Evolutionary conservation across 2,113 vertebrate genomes (phyloP), one percentile per base, ranked within the genome.

Genomic region (Propithecus coquereli): DNA sequence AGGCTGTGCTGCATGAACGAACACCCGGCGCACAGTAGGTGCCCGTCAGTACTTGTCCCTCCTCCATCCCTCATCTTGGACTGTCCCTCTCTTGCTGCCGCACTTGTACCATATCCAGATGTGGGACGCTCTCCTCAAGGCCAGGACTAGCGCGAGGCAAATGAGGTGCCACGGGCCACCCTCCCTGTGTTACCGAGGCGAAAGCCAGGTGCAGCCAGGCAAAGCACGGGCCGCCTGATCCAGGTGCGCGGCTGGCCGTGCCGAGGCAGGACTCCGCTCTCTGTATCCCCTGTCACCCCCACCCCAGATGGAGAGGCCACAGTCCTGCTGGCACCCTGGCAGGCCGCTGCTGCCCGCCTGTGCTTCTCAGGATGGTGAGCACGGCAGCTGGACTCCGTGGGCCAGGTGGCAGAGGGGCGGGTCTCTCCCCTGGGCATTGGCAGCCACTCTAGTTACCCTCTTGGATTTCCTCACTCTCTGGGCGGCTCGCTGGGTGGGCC

Each of bases 391-490:
- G 98, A 97, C 97, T 97, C 95, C 94, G 0, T 0, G 79, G 97
- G 91, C 98, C 98, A 98, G 95, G 98, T 43, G 98, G 98, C 22
- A 93, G 94, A 84, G 95, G 97, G 96, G 92, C 81, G 0, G 17
- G 16, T 13, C 89, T 95, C 79, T 98, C 94, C 74, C 76, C 9
- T 11, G 25, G 97, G 98, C 96, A 97, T 96, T 95, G 74, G 96
- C 97, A 97, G 97, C 94, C 6, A 0, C 94, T 98, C 95, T 92
- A 88, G 83, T 94, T 94, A 93, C 97, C 74, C 96, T 98, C 89
- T 98, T 98, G 96, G 79, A 82, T 99, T 98, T 98, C 98, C 94
- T 93, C 27, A 43, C 3, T 45, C 79, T 2, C 37, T n/a, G 11
- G 59, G 45, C 40, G 25, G 77, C 6, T n/a, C 52, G 6, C 77